Evolutionary conservation across 2,797 vertebrate species (phyloP).

Genomic region (Tympanoctomys barrerae): DNA sequence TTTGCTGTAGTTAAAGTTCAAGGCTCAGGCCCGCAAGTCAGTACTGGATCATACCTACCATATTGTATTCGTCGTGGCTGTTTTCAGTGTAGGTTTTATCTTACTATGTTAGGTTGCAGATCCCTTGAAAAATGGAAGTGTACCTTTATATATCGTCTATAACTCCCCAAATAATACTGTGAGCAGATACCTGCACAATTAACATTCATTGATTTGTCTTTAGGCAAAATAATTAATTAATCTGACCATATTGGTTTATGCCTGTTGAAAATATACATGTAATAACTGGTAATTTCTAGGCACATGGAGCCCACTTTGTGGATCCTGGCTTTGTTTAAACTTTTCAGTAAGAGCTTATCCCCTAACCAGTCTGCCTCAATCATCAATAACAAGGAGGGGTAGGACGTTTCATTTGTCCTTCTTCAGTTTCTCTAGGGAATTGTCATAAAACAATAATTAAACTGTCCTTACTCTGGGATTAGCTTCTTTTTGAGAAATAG

Average conservation of each 20-base stretch:
- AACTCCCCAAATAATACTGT: background rate
- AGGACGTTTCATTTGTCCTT: background rate
- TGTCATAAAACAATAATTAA: constrained; percentile 48
- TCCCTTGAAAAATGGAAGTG: background rate
- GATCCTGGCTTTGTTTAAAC: constrained; percentile 20
- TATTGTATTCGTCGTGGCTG: background rate
- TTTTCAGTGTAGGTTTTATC: constrained; percentile 11
- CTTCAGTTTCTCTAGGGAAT: background rate
- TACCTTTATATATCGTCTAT: background rate
- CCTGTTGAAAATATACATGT: background rate
- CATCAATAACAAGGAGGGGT: background rate
- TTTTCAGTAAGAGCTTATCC: background rate
- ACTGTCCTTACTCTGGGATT: background rate
- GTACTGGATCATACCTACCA: background rate
- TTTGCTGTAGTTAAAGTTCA: constrained; percentile 27
- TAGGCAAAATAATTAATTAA: constrained; percentile 34
- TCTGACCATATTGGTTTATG: background rate
- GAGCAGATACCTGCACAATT: background rate
- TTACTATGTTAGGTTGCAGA: background rate
- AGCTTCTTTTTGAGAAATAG: constrained; percentile 35
- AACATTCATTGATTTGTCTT: background rate
- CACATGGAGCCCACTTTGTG: background rate
- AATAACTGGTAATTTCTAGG: background rate
- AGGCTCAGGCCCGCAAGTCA: background rate
- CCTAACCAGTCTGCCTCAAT: background rate